These are phyloP conservation scores for Ferdinandea cuprea DNA, from an alignment of 2,888 invertebrate species.

Conservation along the genomic window DNA sequence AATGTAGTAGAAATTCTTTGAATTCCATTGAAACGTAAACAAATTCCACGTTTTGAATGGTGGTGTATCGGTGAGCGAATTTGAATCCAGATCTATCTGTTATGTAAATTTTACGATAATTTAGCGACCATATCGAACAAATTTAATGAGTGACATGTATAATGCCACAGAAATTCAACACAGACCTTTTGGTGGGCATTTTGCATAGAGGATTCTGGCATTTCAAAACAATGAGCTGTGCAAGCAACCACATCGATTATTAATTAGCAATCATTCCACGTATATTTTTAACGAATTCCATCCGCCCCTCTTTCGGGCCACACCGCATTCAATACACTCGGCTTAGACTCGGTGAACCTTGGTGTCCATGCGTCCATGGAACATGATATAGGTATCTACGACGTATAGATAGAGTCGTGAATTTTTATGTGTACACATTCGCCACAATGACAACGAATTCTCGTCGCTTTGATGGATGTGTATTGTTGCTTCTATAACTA, in stretches of 20 bases:
- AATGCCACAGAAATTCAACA: slow-evolving; percentile 1
- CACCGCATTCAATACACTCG: neutral
- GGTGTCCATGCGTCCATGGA: slow-evolving; percentile 43
- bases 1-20: slow-evolving; percentile 59
- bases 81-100: neutral
- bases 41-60: slow-evolving; percentile 31
- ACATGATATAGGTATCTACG: slow-evolving; percentile 18
- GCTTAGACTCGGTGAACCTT: slow-evolving; percentile 39
- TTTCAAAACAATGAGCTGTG: slow-evolving; percentile 17
- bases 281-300: slow-evolving; percentile 50
- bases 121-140: slow-evolving; percentile 1
- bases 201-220: neutral
- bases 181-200: slow-evolving; percentile 35
- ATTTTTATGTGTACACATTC: slow-evolving; percentile 1
- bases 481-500: neutral
- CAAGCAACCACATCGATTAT: slow-evolving; percentile 40
- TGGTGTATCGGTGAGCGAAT: neutral
- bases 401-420: neutral
- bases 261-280: slow-evolving; percentile 51
- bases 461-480: slow-evolving; percentile 21
- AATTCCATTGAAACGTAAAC: slow-evolving; percentile 69
- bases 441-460: slow-evolving; percentile 23
- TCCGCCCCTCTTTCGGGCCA: neutral
- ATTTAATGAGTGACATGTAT: neutral
- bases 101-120: neutral